Evolutionary conservation across 1,140 invertebrate genomes (phyloP).

Genomic region (Drosophila yakuba): DNA sequence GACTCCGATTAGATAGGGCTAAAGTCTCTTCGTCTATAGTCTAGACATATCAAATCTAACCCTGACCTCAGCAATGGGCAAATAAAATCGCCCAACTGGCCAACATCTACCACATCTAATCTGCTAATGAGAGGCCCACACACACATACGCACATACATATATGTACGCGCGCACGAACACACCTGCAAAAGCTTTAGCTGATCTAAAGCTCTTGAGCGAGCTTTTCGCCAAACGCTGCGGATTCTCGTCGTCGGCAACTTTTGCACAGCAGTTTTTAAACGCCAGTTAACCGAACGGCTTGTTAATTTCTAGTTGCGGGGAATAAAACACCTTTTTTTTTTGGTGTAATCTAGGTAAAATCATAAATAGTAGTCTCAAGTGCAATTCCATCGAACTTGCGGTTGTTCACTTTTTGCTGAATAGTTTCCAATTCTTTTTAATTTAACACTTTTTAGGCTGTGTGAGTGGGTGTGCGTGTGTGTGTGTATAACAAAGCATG

Average conservation of each 20-base stretch:
- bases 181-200: conserved; percentile 35
- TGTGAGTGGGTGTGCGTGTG: not conserved
- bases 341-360: conserved; percentile 16
- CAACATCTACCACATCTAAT: conserved; percentile 34
- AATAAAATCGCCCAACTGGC: conserved; percentile 14
- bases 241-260: conserved; percentile 21
- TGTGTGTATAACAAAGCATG: conserved; percentile 18
- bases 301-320: not conserved
- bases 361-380: not conserved
- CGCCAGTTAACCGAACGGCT: conserved; percentile 24
- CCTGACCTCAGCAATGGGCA: conserved; percentile 50
- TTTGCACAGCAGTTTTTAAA: conserved; percentile 45
- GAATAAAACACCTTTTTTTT: conserved; percentile 16
- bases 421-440: conserved; percentile 33
- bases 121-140: conserved; percentile 3
- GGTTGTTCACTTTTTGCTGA: not conserved
- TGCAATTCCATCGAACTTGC: conserved; percentile 18
- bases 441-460: conserved; percentile 1
- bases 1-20: conserved; percentile 22
- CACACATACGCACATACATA: not conserved
- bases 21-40: conserved; percentile 4
- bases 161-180: not conserved
- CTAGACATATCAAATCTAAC: conserved; percentile 29
- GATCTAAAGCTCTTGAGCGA: conserved; percentile 14
- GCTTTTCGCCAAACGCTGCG: conserved; percentile 19